Evolutionary conservation across 2,888 invertebrate genomes (phyloP).

Genomic region (Escarpia spicata): DNA sequence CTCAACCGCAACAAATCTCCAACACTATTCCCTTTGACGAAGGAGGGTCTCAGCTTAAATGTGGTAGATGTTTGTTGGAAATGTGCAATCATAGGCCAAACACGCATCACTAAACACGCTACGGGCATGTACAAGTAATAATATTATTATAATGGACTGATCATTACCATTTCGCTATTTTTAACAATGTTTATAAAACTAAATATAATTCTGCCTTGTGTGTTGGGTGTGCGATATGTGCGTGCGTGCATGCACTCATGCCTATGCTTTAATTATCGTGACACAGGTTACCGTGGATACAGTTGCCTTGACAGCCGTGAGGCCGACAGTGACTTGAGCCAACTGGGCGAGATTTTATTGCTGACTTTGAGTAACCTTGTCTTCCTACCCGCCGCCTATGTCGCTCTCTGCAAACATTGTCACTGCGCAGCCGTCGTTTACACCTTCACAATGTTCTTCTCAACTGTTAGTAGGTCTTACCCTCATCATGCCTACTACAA

Average conservation of each 20-base stretch:
- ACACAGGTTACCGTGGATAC: neutral
- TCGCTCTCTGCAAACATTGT: neutral
- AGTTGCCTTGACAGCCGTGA: neutral
- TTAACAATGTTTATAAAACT: too few relatives aligned
- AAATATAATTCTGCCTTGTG: too few relatives aligned
- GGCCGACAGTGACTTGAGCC: neutral
- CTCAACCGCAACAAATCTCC: too few relatives aligned
- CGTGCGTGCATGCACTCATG: neutral
- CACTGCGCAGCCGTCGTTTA: neutral
- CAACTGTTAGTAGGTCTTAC: neutral
- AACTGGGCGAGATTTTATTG: neutral
- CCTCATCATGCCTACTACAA: too few relatives aligned
- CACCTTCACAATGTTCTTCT: neutral
- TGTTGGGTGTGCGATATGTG: neutral
- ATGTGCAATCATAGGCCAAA: too few relatives aligned
- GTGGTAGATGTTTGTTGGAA: too few relatives aligned
- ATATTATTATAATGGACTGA: too few relatives aligned
- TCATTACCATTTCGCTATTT: too few relatives aligned
- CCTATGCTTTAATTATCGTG: neutral
- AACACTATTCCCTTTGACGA: too few relatives aligned
- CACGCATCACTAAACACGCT: too few relatives aligned
- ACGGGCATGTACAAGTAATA: too few relatives aligned
- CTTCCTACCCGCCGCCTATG: neutral
- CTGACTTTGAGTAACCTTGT: neutral
- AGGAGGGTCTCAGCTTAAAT: too few relatives aligned